Percentiles rank a stretch among this genome's conserved stretches.
Conservation (phyloP, 2,797 vertebrate species). For the Sarcophilus harrisii region DNA sequence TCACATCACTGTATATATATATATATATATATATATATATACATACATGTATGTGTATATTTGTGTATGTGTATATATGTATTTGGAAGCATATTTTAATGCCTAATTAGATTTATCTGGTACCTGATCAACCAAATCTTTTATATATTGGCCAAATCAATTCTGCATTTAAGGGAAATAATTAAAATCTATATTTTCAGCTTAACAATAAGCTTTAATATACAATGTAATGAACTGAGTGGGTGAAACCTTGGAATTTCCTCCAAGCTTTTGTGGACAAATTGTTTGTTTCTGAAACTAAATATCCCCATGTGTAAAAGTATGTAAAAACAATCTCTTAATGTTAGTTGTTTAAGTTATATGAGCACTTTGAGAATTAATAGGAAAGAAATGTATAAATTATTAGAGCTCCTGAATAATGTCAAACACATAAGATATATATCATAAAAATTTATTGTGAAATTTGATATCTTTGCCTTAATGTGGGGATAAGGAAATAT, state of each 20-base stretch:
- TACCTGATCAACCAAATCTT: slow-evolving; percentile 69
- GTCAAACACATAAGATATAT: background rate
- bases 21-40: background rate
- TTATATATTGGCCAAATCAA: slow-evolving; percentile 40
- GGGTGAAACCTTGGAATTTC: slow-evolving; percentile 1
- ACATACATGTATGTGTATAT: background rate
- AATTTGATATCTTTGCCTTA: background rate
- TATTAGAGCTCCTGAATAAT: slow-evolving; percentile 4
- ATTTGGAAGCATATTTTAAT: slow-evolving; percentile 61
- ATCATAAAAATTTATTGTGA: background rate
- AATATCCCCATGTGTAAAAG: background rate
- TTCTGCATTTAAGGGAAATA: slow-evolving; percentile 23
- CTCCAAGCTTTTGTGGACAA: background rate
- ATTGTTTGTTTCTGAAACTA: slow-evolving; percentile 40
- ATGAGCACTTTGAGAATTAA: slow-evolving; percentile 14
- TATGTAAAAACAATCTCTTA: background rate
- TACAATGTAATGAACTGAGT: background rate
- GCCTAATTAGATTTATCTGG: slow-evolving; percentile 54
- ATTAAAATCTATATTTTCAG: slow-evolving; percentile 32
- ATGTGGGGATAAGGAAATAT: background rate
- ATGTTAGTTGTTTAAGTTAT: background rate
- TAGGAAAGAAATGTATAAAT: background rate
- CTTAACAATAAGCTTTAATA: slow-evolving; percentile 20
- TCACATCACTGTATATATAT: slow-evolving; percentile 1
- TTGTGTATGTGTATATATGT: background rate